phyloP scores from a whole-genome alignment of 2,113 vertebrate species.

The Erythrolamprus reginae region DNA sequence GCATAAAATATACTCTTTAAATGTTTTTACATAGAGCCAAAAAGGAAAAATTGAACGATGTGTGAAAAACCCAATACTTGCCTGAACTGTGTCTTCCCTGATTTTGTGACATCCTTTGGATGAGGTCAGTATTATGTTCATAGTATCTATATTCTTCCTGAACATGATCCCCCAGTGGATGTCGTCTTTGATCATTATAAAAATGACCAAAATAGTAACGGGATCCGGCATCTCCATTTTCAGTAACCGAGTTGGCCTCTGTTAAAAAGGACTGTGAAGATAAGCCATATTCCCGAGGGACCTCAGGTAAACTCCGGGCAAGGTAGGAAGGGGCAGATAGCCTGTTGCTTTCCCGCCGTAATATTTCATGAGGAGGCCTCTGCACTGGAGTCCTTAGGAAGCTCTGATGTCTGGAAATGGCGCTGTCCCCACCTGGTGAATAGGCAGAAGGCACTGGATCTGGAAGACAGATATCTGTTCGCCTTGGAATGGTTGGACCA shows the following conservation, averaged over 20 bases:
- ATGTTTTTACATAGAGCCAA: neutral
- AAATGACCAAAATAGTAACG: constrained; percentile 81
- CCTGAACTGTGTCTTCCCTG: constrained; percentile 84
- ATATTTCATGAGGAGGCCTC: constrained; percentile 81
- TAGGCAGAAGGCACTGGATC: constrained; percentile 75
- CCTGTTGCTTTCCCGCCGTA: constrained; percentile 88
- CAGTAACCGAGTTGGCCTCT: constrained; percentile 73
- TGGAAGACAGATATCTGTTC: constrained; percentile 83
- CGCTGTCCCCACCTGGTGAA: constrained; percentile 69
- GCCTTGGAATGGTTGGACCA: constrained; percentile 92
- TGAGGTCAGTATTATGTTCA: constrained; percentile 83
- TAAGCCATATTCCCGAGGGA: constrained; percentile 84
- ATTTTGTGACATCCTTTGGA: constrained; percentile 84
- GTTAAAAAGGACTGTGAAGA: constrained; percentile 86
- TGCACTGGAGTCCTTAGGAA: constrained; percentile 81
- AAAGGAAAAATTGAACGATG: neutral
- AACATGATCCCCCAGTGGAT: constrained; percentile 74
- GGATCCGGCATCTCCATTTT: constrained; percentile 82
- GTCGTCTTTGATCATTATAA: constrained; percentile 80
- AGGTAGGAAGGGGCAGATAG: constrained; percentile 90
- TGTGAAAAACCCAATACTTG: constrained; percentile 43
- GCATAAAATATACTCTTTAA: neutral
- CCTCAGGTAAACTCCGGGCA: constrained; percentile 80
- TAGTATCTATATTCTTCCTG: constrained; percentile 91
- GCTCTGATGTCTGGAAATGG: constrained; percentile 82